These are phyloP conservation scores for Hypolimnas misippus DNA, from an alignment of 2,888 invertebrate species.

Conservation along the genomic window DNA sequence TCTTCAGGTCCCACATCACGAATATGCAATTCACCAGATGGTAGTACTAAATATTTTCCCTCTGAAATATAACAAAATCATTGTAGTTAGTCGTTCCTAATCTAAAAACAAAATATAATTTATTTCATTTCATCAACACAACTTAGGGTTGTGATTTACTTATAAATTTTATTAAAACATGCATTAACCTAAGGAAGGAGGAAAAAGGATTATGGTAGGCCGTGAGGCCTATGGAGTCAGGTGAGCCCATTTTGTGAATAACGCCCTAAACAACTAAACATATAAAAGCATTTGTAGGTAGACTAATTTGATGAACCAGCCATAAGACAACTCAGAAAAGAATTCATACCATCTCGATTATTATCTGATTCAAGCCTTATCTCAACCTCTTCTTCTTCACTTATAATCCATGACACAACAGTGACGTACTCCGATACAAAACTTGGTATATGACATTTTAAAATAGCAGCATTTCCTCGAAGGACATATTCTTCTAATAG, in stretches of 20 bases:
- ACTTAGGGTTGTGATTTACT: slow-evolving; percentile 75
- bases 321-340: neutral
- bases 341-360: slow-evolving; percentile 66
- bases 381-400: slow-evolving; percentile 83
- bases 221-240: slow-evolving; percentile 84
- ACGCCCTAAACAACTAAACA: slow-evolving; percentile 51
- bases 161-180: slow-evolving; percentile 69
- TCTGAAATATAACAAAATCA: slow-evolving; percentile 82
- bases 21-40: slow-evolving; percentile 97
- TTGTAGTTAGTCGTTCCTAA: slow-evolving; percentile 33
- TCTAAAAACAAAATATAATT: slow-evolving; percentile 33
- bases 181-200: slow-evolving; percentile 84
- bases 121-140: slow-evolving; percentile 50
- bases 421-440: slow-evolving; percentile 95
- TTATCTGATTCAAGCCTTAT: slow-evolving; percentile 71
- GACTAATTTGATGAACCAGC: neutral
- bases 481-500: slow-evolving; percentile 97
- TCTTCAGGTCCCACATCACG: slow-evolving; percentile 97
- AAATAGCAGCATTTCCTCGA: slow-evolving; percentile 94
- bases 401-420: slow-evolving; percentile 94
- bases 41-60: slow-evolving; percentile 96
- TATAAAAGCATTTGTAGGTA: slow-evolving; percentile 20
- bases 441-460: slow-evolving; percentile 97
- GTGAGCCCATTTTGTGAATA: slow-evolving; percentile 64
- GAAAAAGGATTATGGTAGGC: slow-evolving; percentile 81